A percentile compares a stretch with the other conserved stretches of the same genome.
phyloP scores from a whole-genome alignment of 2,797 vertebrate genomes.

The Hipposideros larvatus region DNA sequence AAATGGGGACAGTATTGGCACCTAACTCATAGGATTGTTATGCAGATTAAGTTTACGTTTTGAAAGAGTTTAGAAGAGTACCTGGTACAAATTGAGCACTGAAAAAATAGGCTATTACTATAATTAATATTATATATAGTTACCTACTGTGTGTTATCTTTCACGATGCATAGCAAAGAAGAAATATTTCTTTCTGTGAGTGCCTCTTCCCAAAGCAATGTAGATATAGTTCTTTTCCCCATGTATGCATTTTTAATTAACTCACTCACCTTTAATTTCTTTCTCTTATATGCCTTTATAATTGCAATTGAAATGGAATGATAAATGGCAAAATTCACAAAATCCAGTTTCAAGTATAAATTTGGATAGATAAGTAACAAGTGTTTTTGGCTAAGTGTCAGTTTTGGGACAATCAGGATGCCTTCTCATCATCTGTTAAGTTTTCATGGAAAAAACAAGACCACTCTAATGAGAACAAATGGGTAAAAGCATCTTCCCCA shows the following conservation, averaged over 20 bases:
- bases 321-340: neutral
- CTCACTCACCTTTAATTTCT: neutral
- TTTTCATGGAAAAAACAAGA: neutral
- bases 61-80: neutral
- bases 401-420: neutral
- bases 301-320: neutral
- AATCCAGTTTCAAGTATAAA: slow-evolving; percentile 12
- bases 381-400: neutral
- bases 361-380: neutral
- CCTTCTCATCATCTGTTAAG: neutral
- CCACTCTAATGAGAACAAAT: neutral
- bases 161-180: neutral
- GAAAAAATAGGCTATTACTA: neutral
- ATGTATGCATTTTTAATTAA: slow-evolving; percentile 29
- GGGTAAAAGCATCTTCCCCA: neutral
- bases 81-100: neutral
- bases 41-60: neutral
- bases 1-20: neutral
- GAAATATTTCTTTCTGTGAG: neutral
- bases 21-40: neutral
- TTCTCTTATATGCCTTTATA: slow-evolving; percentile 15
- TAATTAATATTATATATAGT: neutral
- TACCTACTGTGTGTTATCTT: neutral
- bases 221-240: neutral
- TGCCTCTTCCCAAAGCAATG: neutral